These are phyloP conservation scores for Lonchura striata DNA, from an alignment of 2,113 vertebrate genomes.

Conservation along the genomic window DNA sequence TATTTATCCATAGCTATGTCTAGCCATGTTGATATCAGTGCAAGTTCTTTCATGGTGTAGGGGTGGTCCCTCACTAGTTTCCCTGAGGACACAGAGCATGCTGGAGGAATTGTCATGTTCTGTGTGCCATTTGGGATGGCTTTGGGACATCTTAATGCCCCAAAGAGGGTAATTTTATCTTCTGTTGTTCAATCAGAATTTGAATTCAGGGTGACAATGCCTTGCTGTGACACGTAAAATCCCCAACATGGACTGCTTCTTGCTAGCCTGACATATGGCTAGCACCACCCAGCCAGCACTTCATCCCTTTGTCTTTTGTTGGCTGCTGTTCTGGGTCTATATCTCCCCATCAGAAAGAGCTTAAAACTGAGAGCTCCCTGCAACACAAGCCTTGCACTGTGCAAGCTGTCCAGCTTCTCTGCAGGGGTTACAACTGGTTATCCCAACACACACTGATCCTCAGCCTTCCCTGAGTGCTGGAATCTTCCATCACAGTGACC, in stretches of 20 bases:
- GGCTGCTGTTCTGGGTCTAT: background rate
- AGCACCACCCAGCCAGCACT: background rate
- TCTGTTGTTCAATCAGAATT: background rate
- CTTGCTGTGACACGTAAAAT: background rate
- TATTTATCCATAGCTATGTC: background rate
- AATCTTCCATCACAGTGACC: background rate
- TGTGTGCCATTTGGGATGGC: background rate
- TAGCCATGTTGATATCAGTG: background rate
- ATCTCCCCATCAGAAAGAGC: background rate
- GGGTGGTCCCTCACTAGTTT: background rate
- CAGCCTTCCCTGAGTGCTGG: background rate
- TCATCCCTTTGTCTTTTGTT: background rate
- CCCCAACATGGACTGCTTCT: background rate
- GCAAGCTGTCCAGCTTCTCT: background rate
- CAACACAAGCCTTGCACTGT: background rate
- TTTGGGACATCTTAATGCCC: background rate
- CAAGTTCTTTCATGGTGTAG: background rate
- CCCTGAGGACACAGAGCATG: background rate
- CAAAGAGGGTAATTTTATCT: background rate
- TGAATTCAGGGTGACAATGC: background rate
- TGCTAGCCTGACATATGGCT: background rate
- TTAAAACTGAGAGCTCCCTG: background rate
- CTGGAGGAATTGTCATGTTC: background rate
- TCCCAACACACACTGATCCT: rapidly evolving
- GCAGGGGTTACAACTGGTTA: background rate